phyloP scores from a whole-genome alignment of 2,888 invertebrate genomes.

The Eretmocerus hayati region DNA sequence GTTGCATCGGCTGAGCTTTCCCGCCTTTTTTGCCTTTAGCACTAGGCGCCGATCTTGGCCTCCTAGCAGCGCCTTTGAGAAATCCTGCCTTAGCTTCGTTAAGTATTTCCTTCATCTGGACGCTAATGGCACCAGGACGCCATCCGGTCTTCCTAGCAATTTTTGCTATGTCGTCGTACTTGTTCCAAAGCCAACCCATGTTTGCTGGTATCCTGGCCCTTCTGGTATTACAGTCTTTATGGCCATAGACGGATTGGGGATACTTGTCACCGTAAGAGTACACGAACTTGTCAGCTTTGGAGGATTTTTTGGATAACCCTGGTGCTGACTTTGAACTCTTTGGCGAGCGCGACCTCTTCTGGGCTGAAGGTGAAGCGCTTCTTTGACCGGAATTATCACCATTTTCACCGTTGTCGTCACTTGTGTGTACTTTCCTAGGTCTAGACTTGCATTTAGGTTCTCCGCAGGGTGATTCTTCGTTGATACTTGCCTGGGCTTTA shows the following conservation, averaged over 20 bases:
- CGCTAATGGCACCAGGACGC: constrained; percentile 40
- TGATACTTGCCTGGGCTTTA: not conserved
- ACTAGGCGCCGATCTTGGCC: constrained; percentile 20
- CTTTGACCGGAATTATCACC: not conserved
- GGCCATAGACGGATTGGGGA: constrained; percentile 34
- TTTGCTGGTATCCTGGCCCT: constrained; percentile 36
- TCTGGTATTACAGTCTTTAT: constrained; percentile 33
- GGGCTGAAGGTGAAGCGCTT: not conserved
- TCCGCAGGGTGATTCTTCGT: constrained; percentile 22
- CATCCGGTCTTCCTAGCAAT: constrained; percentile 34
- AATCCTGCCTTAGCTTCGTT: constrained; percentile 27
- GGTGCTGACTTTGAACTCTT: constrained; percentile 13
- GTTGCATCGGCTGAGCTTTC: constrained; percentile 16
- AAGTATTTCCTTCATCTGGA: constrained; percentile 26
- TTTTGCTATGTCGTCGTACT: constrained; percentile 13
- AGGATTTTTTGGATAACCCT: constrained; percentile 14
- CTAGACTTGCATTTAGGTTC: constrained; percentile 21
- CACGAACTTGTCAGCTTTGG: constrained; percentile 26
- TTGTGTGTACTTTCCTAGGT: constrained; percentile 8
- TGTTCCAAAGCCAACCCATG: constrained; percentile 44
- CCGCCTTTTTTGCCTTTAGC: constrained; percentile 12
- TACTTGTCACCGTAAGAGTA: constrained; percentile 36
- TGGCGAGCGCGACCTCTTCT: not conserved
- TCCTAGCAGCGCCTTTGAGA: constrained; percentile 14
- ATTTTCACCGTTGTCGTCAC: not conserved